Conservation (phyloP, 2,888 invertebrate genomes). For the Argyresthia albistria region DNA sequence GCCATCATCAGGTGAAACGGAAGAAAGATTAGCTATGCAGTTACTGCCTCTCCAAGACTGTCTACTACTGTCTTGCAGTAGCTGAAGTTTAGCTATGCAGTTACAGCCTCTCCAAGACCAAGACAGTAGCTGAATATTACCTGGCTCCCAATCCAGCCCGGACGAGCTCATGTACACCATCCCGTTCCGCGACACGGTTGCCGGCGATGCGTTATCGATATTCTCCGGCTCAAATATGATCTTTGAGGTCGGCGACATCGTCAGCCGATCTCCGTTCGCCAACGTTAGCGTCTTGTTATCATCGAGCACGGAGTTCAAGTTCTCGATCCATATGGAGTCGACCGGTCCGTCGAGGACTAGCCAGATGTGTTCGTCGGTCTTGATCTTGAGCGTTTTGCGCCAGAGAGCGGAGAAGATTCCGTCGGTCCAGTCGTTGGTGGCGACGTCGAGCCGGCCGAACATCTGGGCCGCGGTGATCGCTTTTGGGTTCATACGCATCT, state of each 20-base stretch:
- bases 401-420: conserved; percentile 97
- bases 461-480: conserved; percentile 97
- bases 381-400: conserved; percentile 93
- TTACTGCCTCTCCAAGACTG: no score
- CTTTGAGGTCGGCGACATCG: conserved; percentile 95
- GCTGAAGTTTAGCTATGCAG: no score
- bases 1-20: no score
- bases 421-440: conserved; percentile 99
- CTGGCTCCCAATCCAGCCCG: conserved; percentile 92
- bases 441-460: conserved; percentile 96
- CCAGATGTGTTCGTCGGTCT: conserved; percentile 93
- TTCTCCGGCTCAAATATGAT: conserved; percentile 98
- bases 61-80: no score
- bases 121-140: conserved; percentile 24
- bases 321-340: conserved; percentile 98
- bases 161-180: conserved; percentile 99
- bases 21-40: no score
- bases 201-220: conserved; percentile 97
- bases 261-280: conserved; percentile 94
- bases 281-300: conserved; percentile 96
- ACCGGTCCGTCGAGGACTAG: conserved; percentile 96
- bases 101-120: no score
- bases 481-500: conserved; percentile 99
- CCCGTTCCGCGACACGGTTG: conserved; percentile 94
- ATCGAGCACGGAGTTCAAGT: conserved; percentile 96